phyloP scores from a whole-genome alignment of 2,888 invertebrate genomes.

The Sinhomidia bicolor region DNA sequence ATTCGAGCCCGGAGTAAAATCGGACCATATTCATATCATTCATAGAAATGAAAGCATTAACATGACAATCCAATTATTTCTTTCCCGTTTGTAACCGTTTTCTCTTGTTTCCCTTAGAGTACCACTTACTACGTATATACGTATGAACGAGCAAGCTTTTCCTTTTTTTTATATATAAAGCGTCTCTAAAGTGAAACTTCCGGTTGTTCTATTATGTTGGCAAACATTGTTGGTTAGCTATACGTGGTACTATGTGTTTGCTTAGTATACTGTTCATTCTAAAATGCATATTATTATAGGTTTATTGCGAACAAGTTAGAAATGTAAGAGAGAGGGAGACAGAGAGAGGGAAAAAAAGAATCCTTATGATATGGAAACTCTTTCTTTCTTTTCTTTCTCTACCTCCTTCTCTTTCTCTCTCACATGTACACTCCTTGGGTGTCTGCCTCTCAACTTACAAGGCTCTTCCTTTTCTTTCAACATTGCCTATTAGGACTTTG shows the following conservation, averaged over 20 bases:
- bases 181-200: slow-evolving; percentile 63
- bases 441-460: neutral
- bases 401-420: neutral
- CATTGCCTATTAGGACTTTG: slow-evolving; percentile 31
- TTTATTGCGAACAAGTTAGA: neutral
- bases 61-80: slow-evolving; percentile 72
- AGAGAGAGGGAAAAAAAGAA: slow-evolving; percentile 17
- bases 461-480: slow-evolving; percentile 4
- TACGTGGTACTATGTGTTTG: neutral
- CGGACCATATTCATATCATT: slow-evolving; percentile 62
- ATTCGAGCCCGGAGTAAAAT: slow-evolving; percentile 68
- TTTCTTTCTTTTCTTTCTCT: neutral
- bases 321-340: neutral
- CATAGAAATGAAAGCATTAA: slow-evolving; percentile 70
- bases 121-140: neutral
- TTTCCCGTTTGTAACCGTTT: slow-evolving; percentile 1
- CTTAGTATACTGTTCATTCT: slow-evolving; percentile 1
- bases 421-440: neutral
- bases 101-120: neutral
- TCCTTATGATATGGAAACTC: slow-evolving; percentile 1
- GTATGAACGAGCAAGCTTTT: neutral
- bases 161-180: slow-evolving; percentile 6
- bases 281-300: slow-evolving; percentile 15
- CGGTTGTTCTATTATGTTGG: slow-evolving; percentile 41
- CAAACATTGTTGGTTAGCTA: slow-evolving; percentile 5